Percentiles rank a stretch among this genome's conserved stretches.
phyloP scores from a whole-genome alignment of 2,113 vertebrate genomes.

The Rhynchopsitta pachyrhyncha region DNA sequence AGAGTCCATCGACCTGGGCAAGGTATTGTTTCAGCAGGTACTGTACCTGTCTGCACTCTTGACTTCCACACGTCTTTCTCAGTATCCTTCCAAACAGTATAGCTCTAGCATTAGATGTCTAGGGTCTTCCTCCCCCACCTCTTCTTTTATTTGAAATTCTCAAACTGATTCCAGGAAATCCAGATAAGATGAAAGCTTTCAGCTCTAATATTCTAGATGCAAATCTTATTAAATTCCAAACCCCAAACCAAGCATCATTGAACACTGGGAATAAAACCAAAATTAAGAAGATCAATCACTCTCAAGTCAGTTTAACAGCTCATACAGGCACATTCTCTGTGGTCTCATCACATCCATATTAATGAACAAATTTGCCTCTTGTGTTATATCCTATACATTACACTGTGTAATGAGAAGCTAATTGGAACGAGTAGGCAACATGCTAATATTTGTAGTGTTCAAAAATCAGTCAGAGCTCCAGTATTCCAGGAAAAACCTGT shows the following conservation, averaged over 20 bases:
- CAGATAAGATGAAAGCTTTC: conserved; percentile 42
- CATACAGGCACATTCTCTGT: not conserved
- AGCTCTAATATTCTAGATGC: not conserved
- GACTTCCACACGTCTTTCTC: not conserved
- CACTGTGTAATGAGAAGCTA: conserved; percentile 1
- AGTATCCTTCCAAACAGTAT: not conserved
- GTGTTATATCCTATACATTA: conserved; percentile 10
- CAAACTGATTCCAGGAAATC: conserved; percentile 27
- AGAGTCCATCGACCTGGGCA: not conserved
- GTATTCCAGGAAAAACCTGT: not conserved
- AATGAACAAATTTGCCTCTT: not conserved
- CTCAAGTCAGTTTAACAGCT: conserved; percentile 11
- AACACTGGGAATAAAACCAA: conserved; percentile 37
- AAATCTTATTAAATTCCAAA: conserved; percentile 52
- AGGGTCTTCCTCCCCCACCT: not conserved
- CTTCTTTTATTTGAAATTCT: conserved; percentile 18
- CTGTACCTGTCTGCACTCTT: not conserved
- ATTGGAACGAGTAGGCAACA: conserved; percentile 2
- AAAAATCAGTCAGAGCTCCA: not conserved
- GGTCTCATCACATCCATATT: not conserved
- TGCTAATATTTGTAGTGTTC: not conserved
- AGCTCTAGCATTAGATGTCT: not conserved
- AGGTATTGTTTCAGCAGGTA: not conserved
- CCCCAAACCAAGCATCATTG: not conserved
- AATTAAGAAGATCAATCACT: conserved; percentile 50